Evolutionary conservation across 2,797 vertebrate genomes (phyloP), one percentile per base, ranked within the genome.

Genomic region (Hoplostethus mediterraneus): DNA sequence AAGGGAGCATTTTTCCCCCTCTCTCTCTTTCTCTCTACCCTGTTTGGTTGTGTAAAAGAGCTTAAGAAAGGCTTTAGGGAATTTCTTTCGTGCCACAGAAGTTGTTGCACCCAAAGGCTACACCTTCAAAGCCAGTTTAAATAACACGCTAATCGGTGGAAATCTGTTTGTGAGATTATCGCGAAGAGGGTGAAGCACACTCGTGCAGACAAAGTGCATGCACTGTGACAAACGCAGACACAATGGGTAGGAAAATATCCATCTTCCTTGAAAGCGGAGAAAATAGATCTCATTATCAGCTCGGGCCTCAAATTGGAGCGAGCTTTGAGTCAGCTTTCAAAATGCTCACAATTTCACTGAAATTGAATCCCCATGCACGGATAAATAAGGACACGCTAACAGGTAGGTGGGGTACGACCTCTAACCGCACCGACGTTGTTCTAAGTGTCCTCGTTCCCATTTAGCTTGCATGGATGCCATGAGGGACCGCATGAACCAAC

Each of bases 101-200:
- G 71, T 67, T 75, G 89, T 67, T 57, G 73, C 78, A 87, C 88
- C 92, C 88, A 63, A 79, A 67, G 89, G 87, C 87, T 80, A 85
- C 83, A 92, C 89, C 87, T 93, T 92, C 85, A 90, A 93, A 92
- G 90, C 85, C n/a, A 71, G 77, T 91, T 88, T 87, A 90, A 94
- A 95, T 91, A 94, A 91, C 87, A 75, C 60, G 80, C 83, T 93
- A 94, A 94, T 94, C 92, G 63, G 86, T 64, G 79, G 69, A 90
- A 94, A 95, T 95, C 93, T 94, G 87, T 88, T 92, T 76, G 74
- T 76, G 52, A 91, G 93, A 92, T 93, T 93, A 92, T 75, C 77
- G 71, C 45, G 72, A 60, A 48, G 73, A 54, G 85, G 84, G 83
- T 52, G 63, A 67, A 47, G n/a, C 65, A 33, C 67, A 55, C 67